These are phyloP conservation scores for Drosophila murphyi DNA, from an alignment of 1,140 invertebrate species.

Conservation along the genomic window DNA sequence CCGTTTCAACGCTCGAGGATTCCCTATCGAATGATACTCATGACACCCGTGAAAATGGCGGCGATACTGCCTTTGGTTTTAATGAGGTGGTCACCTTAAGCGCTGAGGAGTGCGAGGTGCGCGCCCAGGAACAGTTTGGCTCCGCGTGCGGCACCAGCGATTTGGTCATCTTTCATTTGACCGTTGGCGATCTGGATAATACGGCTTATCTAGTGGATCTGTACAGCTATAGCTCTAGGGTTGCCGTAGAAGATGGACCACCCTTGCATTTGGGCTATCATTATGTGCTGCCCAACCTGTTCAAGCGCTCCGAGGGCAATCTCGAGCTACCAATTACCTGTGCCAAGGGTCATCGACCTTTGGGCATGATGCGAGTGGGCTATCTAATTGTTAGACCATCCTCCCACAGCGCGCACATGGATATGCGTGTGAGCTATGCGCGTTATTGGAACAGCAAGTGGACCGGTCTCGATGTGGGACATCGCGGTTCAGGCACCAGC, in stretches of 20 bases:
- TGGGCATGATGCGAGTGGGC: slow-evolving; percentile 89
- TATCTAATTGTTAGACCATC: slow-evolving; percentile 85
- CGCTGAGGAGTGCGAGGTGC: slow-evolving; percentile 87
- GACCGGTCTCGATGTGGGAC: slow-evolving; percentile 95
- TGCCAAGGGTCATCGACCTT: slow-evolving; percentile 92
- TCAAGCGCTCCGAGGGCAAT: slow-evolving; percentile 91
- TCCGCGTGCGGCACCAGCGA: slow-evolving; percentile 89
- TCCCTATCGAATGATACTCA: slow-evolving; percentile 87
- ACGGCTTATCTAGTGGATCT: slow-evolving; percentile 90
- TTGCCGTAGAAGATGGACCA: slow-evolving; percentile 87
- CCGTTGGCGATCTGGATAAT: slow-evolving; percentile 89
- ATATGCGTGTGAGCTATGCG: slow-evolving; percentile 92
- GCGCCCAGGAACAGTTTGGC: slow-evolving; percentile 93
- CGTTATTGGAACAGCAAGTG: slow-evolving; percentile 94
- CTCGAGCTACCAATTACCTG: slow-evolving; percentile 93
- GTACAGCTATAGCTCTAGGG: slow-evolving; percentile 87
- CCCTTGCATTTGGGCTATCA: slow-evolving; percentile 94
- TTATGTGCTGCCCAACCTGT: slow-evolving; percentile 89
- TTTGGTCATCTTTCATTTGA: slow-evolving; percentile 92
- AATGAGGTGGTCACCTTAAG: slow-evolving; percentile 87
- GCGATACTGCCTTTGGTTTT: slow-evolving; percentile 85
- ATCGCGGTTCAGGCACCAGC: slow-evolving; percentile 92
- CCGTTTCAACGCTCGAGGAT: slow-evolving; percentile 84
- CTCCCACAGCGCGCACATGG: slow-evolving; percentile 86
- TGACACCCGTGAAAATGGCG: slow-evolving; percentile 85